These are phyloP conservation scores for Laterallus jamaicensis DNA, from an alignment of 2,113 vertebrate species.

Conservation along the genomic window DNA sequence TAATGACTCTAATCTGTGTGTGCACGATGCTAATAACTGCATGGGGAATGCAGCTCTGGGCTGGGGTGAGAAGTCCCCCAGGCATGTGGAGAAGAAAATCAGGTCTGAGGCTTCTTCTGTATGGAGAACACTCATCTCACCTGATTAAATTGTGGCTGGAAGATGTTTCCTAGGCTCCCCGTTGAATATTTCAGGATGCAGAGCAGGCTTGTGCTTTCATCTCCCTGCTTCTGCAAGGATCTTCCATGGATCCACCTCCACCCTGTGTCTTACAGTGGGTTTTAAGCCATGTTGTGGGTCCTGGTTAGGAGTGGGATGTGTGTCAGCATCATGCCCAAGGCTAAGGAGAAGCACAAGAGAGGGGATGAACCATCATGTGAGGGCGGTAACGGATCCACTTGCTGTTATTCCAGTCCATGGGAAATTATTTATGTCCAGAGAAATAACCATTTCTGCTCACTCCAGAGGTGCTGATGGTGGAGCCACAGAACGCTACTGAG, in stretches of 20 bases:
- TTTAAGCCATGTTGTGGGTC: not conserved
- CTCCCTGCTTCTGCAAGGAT: not conserved
- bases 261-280: not conserved
- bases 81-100: not conserved
- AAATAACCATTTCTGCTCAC: not conserved
- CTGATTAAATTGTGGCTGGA: no score
- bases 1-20: not conserved
- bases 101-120: not conserved
- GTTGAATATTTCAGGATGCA: not conserved
- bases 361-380: not conserved
- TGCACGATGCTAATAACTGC: not conserved
- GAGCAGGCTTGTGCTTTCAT: not conserved
- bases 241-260: not conserved
- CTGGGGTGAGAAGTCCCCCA: not conserved
- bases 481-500: not conserved
- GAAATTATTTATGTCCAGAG: not conserved
- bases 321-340: not conserved
- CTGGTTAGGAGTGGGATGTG: not conserved
- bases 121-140: not conserved
- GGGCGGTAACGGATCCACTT: not conserved
- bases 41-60: fast-evolving
- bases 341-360: not conserved
- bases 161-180: not conserved
- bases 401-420: not conserved
- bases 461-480: not conserved